These are phyloP conservation scores for Sphaerophoria taeniata DNA, from an alignment of 2,888 invertebrate genomes.

Conservation along the genomic window DNA sequence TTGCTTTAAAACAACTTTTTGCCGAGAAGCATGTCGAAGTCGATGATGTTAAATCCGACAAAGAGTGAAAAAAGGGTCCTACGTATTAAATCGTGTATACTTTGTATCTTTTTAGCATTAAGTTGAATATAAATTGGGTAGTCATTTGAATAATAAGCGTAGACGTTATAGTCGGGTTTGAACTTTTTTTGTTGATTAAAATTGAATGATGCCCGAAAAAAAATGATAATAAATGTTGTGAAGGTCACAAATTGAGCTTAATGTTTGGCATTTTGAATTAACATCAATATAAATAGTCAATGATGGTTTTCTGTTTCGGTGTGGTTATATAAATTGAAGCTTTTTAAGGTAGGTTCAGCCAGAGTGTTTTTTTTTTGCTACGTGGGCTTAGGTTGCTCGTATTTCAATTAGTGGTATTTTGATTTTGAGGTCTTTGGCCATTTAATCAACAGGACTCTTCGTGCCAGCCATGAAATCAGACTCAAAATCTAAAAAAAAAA, in stretches of 20 bases:
- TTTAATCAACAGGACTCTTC: too few species aligned
- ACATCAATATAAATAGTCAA: neutral
- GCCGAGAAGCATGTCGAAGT: neutral
- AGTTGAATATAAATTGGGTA: slow-evolving; percentile 39
- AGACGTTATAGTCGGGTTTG: slow-evolving; percentile 30
- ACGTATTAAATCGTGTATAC: slow-evolving; percentile 30
- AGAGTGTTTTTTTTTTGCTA: too few species aligned
- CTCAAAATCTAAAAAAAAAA: too few species aligned
- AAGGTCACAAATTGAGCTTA: slow-evolving; percentile 14
- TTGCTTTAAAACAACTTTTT: slow-evolving; percentile 34
- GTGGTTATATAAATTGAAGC: too few species aligned
- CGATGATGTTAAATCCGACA: slow-evolving; percentile 19
- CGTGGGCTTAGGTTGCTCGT: too few species aligned
- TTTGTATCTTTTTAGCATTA: slow-evolving; percentile 41
- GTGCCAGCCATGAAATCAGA: too few species aligned
- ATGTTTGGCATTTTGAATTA: neutral
- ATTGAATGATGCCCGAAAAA: neutral
- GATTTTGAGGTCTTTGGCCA: too few species aligned
- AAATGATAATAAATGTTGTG: slow-evolving; percentile 15
- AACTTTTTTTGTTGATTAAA: slow-evolving; percentile 34
- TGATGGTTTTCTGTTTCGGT: too few species aligned
- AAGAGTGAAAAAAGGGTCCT: slow-evolving; percentile 9
- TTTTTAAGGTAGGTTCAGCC: too few species aligned
- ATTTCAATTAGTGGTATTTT: too few species aligned
- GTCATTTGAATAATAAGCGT: slow-evolving; percentile 62